These are phyloP conservation scores for Tipula unca DNA, from an alignment of 2,888 invertebrate species.

Conservation along the genomic window DNA sequence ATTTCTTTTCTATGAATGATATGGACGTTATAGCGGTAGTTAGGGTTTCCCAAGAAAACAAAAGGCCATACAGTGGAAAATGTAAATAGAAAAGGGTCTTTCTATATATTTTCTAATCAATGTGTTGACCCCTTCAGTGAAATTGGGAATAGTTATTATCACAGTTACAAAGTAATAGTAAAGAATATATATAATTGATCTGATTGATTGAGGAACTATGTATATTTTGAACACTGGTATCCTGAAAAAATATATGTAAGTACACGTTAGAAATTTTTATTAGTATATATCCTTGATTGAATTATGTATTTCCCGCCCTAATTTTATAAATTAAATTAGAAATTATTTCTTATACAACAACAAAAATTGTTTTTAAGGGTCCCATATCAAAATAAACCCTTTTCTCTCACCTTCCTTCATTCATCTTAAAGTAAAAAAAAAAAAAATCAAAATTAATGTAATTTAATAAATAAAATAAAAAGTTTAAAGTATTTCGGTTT, in stretches of 20 bases:
- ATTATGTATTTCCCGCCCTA: neutral
- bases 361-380: no score
- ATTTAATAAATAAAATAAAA: neutral
- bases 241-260: neutral
- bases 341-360: neutral
- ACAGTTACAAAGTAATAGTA: neutral
- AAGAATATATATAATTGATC: neutral
- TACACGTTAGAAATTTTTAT: neutral
- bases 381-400: constrained; percentile 14
- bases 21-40: neutral
- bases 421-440: neutral
- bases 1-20: neutral
- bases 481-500: neutral
- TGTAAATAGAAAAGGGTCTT: neutral
- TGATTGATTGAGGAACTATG: neutral
- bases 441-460: neutral
- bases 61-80: neutral
- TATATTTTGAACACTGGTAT: neutral
- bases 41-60: neutral
- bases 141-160: neutral
- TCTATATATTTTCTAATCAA: neutral
- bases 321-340: neutral
- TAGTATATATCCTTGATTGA: neutral
- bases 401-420: constrained; percentile 14
- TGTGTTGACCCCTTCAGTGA: neutral